Evolutionary conservation across 2,888 invertebrate genomes (phyloP), one percentile per base, ranked within the genome.

Genomic region (Loripinus fragilis): DNA sequence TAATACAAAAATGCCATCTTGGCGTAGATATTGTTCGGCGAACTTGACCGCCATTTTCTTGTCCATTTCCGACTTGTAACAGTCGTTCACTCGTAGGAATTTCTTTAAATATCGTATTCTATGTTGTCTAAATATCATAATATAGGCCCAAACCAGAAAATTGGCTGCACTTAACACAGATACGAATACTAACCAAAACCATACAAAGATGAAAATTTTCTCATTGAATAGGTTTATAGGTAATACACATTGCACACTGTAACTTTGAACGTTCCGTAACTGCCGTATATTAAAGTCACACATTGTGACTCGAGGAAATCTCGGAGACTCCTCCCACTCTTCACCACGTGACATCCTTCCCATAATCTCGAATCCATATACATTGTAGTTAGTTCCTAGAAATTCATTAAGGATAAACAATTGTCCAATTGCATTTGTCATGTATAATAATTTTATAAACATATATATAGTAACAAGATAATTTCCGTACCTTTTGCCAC

Each of bases 121-220:
- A 70, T 90, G 90, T 74, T 90, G 90, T 76, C 91, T 87, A 76
- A 91, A 90, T 25, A 91, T 88, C 85, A 91, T 89, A 60, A 92
- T 91, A 83, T 91, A 90, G 72, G 93, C 84, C 94, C 94, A 94
- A 77, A 93, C 91, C 71, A 94, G 81, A 75, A 94, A 92, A 86
- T 93, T 94, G 83, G 91, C 88, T 66, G 92, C 85, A 77, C 94
- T 94, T 74, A 93, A 90, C n/a, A 93, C 85, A 55, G 93, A 92
- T 20, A 94, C 94, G 55, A 94, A 91, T 35, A 94, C 91, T 72
- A 94, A 91, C 94, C 94, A 95, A 90, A 94, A 94, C 94, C 94
- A 94, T 65, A 94, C 90, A 90, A 94, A 94, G 83, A 93, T 93
- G 85, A 93, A 93, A 75, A 93, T 93, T 87, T 93, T 93, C 84